Conservation (phyloP, 2,797 vertebrate species). For the Psittacula derbiana region DNA sequence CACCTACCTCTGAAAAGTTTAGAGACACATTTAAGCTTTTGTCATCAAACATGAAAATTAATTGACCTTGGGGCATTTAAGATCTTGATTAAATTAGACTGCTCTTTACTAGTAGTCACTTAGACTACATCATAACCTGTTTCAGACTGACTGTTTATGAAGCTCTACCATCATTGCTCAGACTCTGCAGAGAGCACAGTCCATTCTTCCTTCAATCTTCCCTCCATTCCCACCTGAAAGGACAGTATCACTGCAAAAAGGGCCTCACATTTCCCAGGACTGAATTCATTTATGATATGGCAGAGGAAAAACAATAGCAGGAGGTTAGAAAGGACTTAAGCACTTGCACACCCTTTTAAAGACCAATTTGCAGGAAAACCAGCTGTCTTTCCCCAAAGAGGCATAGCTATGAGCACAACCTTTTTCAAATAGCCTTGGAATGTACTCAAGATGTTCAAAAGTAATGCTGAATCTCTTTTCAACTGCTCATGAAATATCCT, state of each 20-base stretch:
- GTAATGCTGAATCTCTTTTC: not conserved
- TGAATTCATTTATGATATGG: not conserved
- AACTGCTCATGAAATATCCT: not conserved
- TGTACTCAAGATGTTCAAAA: not conserved
- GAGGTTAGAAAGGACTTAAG: not conserved
- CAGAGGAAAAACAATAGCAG: not conserved
- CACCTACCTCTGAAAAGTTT: not conserved
- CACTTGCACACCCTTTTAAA: not conserved
- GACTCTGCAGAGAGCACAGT: not conserved
- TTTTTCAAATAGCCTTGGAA: not conserved
- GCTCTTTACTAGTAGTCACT: not conserved
- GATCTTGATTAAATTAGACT: not conserved
- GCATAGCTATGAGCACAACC: not conserved
- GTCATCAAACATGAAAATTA: conserved; percentile 25
- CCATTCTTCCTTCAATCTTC: not conserved
- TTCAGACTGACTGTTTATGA: not conserved
- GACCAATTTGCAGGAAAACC: not conserved
- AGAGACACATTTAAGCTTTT: not conserved
- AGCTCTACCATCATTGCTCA: not conserved
- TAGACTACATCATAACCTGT: not conserved
- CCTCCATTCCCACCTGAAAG: not conserved
- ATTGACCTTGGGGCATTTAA: not conserved
- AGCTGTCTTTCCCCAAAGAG: not conserved
- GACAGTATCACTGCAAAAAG: not conserved
- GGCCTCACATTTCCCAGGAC: not conserved